Conservation (phyloP, 2,797 vertebrate species). For the Triplophysa yarkandensis region DNA sequence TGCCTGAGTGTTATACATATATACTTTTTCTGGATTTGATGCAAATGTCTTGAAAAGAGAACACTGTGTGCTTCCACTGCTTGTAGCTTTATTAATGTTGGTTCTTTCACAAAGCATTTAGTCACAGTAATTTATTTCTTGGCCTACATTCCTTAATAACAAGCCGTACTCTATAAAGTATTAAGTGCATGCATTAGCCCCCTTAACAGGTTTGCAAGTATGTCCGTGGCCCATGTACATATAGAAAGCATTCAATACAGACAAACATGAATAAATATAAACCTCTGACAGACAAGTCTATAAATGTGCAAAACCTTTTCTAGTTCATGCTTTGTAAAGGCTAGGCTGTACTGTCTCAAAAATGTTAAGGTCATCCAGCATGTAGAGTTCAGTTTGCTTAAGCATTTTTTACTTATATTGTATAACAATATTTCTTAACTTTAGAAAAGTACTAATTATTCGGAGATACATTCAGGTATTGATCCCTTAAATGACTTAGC, state of each 20-base stretch:
- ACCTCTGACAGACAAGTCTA: background rate
- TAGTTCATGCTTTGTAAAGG: conserved; percentile 29
- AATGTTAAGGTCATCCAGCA: background rate
- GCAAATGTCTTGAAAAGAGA: background rate
- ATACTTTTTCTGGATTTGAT: background rate
- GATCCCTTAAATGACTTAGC: background rate
- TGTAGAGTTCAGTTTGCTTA: background rate
- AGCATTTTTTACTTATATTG: background rate
- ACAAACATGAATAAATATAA: conserved; percentile 31
- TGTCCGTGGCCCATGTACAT: background rate
- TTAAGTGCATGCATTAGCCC: conserved; percentile 29
- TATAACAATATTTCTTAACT: conserved; percentile 4
- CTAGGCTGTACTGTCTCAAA: background rate
- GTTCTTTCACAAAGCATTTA: conserved; percentile 32
- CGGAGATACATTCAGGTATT: background rate
- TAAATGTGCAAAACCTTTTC: conserved; percentile 29
- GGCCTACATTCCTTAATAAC: background rate
- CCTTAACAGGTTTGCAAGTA: conserved; percentile 2
- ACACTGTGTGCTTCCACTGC: background rate
- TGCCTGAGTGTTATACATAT: too few species aligned
- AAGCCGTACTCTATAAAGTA: conserved; percentile 4
- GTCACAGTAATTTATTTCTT: conserved; percentile 39
- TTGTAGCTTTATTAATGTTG: conserved; percentile 45
- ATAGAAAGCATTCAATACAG: conserved; percentile 12
- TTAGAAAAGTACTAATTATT: background rate